Percentiles rank a stretch among this genome's conserved stretches.
Evolutionary conservation across 2,797 vertebrate species (phyloP).

Genomic region (Mycteria americana): DNA sequence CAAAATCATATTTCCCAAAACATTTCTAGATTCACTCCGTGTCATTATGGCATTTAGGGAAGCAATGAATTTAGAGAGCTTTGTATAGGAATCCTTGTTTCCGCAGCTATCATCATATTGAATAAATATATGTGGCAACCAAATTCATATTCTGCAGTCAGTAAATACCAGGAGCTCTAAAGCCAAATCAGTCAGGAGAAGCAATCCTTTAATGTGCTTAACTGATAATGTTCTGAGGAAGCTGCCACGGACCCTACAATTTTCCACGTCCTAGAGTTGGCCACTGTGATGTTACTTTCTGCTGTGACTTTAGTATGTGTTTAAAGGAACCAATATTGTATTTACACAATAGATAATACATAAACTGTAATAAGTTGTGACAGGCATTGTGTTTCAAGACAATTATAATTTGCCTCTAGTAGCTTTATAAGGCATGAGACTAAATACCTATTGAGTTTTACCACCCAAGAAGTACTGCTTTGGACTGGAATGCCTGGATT

Average conservation of each 20-base stretch:
- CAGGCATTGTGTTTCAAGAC: constrained; percentile 70
- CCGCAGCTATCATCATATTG: background rate
- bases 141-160: background rate
- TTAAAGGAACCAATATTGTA: constrained; percentile 21
- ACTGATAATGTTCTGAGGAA: background rate
- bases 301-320: background rate
- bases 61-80: background rate
- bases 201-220: background rate
- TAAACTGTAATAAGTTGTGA: constrained; percentile 71
- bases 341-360: constrained; percentile 64
- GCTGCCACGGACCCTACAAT: background rate
- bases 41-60: background rate
- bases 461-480: constrained; percentile 73
- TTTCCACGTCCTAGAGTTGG: background rate
- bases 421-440: constrained; percentile 71
- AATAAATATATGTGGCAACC: background rate
- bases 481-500: constrained; percentile 67
- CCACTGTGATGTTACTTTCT: background rate
- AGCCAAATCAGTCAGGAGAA: background rate
- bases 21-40: background rate
- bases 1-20: background rate
- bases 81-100: background rate
- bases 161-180: background rate
- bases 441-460: constrained; percentile 75
- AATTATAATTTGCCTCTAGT: constrained; percentile 74